A percentile compares a stretch with the other conserved stretches of the same genome.
Conservation (phyloP, 2,113 vertebrate genomes). For the Oreochromis niloticus region DNA sequence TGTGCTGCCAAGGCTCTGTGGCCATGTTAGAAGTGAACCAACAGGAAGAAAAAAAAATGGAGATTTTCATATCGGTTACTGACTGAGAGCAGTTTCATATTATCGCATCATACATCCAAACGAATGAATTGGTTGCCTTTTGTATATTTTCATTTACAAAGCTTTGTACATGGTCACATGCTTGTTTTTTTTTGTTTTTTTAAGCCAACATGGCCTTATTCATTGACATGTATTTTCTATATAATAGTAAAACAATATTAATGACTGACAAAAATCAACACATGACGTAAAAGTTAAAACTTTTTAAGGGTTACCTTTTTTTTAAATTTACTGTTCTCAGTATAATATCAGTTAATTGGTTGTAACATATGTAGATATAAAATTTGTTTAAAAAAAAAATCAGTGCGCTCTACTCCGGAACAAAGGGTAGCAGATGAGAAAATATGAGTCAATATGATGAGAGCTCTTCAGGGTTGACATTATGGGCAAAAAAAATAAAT, state of each 20-base stretch:
- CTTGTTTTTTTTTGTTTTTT: neutral
- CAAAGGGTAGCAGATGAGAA: neutral
- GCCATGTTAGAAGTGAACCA: constrained; percentile 13
- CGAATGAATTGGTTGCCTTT: neutral
- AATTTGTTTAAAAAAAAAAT: neutral
- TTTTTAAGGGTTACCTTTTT: neutral
- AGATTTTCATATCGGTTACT: fast-evolving
- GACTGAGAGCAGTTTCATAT: neutral
- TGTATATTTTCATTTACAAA: neutral
- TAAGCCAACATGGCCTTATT: neutral
- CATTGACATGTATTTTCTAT: neutral
- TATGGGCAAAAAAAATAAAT: neutral
- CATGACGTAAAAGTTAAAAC: neutral
- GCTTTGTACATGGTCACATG: neutral
- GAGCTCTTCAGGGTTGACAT: neutral
- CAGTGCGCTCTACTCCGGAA: neutral
- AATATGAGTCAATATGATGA: neutral
- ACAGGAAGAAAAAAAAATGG: neutral
- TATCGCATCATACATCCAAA: neutral
- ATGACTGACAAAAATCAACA: neutral
- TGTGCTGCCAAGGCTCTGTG: neutral
- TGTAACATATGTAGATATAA: neutral
- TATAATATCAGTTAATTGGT: neutral
- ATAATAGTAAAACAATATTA: neutral
- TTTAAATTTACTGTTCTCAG: neutral